Evolutionary conservation across 2,888 invertebrate species (phyloP).

Genomic region (Mesochorus sp.): DNA sequence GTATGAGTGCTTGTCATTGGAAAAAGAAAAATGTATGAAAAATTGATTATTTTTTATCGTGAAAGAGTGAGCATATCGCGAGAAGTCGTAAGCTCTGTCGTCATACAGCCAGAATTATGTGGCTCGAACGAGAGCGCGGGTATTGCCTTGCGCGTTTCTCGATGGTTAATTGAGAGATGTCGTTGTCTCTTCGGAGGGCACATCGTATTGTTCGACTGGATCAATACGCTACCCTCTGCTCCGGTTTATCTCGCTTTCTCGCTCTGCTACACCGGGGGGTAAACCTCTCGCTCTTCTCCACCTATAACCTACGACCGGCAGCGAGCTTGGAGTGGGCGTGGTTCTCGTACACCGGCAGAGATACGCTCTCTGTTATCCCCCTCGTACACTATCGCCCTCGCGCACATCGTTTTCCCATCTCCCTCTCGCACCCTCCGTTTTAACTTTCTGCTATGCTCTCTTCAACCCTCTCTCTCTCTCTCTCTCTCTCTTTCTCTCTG

Average conservation of each 20-base stretch:
- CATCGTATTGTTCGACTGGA: conserved; percentile 80
- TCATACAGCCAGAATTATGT: conserved; percentile 8
- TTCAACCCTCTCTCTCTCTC: conserved; percentile 18
- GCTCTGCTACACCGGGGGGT: conserved; percentile 42
- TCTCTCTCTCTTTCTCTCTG: conserved; percentile 45
- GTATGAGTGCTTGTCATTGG: background rate
- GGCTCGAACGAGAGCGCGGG: conserved; percentile 6
- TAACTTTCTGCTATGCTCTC: conserved; percentile 60
- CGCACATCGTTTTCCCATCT: conserved; percentile 37
- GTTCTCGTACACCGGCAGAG: conserved; percentile 79
- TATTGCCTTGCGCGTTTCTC: conserved; percentile 52
- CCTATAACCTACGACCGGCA: conserved; percentile 78
- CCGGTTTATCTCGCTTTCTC: conserved; percentile 25
- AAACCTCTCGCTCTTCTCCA: conserved; percentile 64
- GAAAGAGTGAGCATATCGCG: background rate
- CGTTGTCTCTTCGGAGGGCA: conserved; percentile 78
- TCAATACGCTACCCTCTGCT: conserved; percentile 78
- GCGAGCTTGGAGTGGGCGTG: conserved; percentile 81
- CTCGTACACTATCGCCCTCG: conserved; percentile 69
- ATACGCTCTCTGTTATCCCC: conserved; percentile 72
- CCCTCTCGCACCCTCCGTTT: conserved; percentile 30
- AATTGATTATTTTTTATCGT: conserved; percentile 1
- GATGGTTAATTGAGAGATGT: conserved; percentile 77
- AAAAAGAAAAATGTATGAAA: too few species aligned
- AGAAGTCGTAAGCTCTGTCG: conserved; percentile 22